Base-by-base conservation (phyloP, 2,113 vertebrate species). In the Psilopogon haemacephalus region DNA sequence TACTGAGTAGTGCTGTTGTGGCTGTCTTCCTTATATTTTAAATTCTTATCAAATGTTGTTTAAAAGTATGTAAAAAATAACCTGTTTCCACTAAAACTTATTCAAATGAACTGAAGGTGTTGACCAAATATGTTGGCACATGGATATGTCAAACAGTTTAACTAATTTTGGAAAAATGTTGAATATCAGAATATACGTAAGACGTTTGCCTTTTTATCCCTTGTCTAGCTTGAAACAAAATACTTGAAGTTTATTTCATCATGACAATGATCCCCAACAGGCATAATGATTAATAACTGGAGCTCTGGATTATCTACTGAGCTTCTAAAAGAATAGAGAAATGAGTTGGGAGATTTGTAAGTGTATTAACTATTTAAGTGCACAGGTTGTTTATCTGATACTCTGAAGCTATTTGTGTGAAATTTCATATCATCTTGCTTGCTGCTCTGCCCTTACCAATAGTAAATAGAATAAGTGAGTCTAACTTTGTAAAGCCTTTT, bases 121-220 rank as follows among this genome's bases (percentile, higher is more conserved):
- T 62, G 35, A 35, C 65, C 21, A 69, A 33, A 80, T 67, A 48
- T 37, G 18, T 40, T 28, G 9, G 14, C 4, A 70, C 2, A 17
- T 42, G 2, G 24, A 24, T 4, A 30, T 23, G 12, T 20, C 3
- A 37, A 84, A 65, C 23, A 54, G 2, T 14, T 68, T 56, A 33
- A 37, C 2, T 20, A 32, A 62, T 65, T 63, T n/a, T 12, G 2
- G 23, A 63, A 69, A 82, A 62, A 21, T 44, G 30, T 10, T 62
- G 8, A 27, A 73, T 59, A 5, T 26, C 60, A 63, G 11, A 26
- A 54, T 81, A 68, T 23, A 50, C 11, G 2, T 58, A 85, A 52
- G 7, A n/a, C 3, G 27, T 42, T n/a, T 26, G 4, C 13, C 8
- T n/a, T 37, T 0, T 48, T 71, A 59, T 4, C 3, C 5, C 4